Evolutionary conservation across 2,113 vertebrate genomes (phyloP), one percentile per base, ranked within the genome.

Genomic region (Albula goreensis): DNA sequence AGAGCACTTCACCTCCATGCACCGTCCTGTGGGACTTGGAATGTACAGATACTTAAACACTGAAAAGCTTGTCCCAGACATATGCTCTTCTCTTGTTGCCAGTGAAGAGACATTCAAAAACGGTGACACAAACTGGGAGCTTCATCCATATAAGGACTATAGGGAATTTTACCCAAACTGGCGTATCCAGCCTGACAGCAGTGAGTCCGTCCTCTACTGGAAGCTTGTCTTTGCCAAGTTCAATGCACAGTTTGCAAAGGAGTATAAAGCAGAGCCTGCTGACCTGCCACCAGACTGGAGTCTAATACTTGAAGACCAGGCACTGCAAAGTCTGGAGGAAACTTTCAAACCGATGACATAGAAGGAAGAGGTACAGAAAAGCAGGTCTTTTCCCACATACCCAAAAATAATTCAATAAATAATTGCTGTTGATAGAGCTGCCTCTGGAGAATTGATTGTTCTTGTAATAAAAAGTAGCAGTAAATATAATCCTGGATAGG

Each of bases 161-260:
- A 82, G 79, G n/a, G 51, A 63, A 0, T 22, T 88, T 48, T 93
- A 86, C 49, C 90, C 89, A 2, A 80, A 92, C 50, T 93, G 92
- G 91, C 5, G 77, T n/a, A 92, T 92, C 25, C 86, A 88, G 22
- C 85, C 89, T 77, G 91, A 92, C 87, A 41, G 52, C 79, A 90
- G 83, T 66, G 86, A 89, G 4, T 2, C 86, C 11, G 88, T 90
- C 77, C 89, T 83, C 85, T 93, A 86, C 82, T 91, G 90, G 90
- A 91, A 88, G 77, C 89, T 81, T 25, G 85, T 90, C 60, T 77
- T 89, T 53, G 81, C 52, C 2, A 89, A 56, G 79, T 91, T 85
- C 85, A 91, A 91, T 41, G 13, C 15, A 1, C 6, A 87, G 78
- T 82, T 90, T 88, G 87, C 88, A 50, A 5, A 89, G 53, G 2